Evolutionary conservation across 2,797 vertebrate species (phyloP).

Genomic region (Onychomys arenicola): DNA sequence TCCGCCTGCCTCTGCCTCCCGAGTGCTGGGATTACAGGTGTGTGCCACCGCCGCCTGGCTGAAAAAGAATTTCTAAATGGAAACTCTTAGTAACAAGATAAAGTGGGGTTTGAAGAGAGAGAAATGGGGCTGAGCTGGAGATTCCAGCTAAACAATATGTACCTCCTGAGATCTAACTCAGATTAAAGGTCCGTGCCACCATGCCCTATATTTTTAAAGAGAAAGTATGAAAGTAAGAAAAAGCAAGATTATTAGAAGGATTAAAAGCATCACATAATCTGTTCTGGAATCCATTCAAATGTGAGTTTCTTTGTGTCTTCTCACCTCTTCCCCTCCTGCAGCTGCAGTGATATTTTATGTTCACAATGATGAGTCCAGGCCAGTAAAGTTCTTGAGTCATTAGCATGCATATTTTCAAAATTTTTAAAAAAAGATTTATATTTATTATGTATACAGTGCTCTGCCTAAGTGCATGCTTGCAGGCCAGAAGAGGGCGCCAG

Average conservation of each 20-base stretch:
- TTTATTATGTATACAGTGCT: too few species aligned
- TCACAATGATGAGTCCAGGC: neutral
- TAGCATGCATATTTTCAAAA: neutral
- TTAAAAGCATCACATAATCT: neutral
- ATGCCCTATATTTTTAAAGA: neutral
- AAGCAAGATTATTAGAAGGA: neutral
- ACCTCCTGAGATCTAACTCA: neutral
- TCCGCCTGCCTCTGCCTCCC: too few species aligned
- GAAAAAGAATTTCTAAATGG: too few species aligned
- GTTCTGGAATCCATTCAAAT: neutral
- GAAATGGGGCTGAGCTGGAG: too few species aligned
- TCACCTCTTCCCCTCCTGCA: neutral
- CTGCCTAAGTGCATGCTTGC: too few species aligned
- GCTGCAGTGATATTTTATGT: neutral
- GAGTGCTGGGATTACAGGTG: too few species aligned
- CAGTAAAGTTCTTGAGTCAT: neutral
- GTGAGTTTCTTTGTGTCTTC: neutral
- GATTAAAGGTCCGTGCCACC: neutral
- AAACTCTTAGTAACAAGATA: too few species aligned
- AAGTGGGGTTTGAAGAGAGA: too few species aligned
- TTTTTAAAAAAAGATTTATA: neutral
- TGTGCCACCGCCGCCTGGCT: too few species aligned
- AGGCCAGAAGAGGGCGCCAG: too few species aligned
- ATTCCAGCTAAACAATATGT: too few species aligned
- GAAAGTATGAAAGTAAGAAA: slow-evolving; percentile 36